phyloP scores from a whole-genome alignment of 2,888 invertebrate species.

The Sinelater perroti region DNA sequence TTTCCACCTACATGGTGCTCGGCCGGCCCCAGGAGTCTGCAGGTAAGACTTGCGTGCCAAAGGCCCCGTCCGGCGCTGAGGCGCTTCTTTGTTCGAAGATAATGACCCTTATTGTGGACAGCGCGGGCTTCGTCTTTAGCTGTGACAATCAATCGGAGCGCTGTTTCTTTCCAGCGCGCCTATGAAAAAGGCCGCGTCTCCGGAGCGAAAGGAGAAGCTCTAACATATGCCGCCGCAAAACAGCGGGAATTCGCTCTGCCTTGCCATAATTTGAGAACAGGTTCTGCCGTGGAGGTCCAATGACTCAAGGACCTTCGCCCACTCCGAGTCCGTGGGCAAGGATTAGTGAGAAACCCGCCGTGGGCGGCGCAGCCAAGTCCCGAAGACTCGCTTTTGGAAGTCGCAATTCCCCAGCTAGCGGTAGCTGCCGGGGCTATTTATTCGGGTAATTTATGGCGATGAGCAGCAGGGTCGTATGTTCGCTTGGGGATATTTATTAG shows the following conservation, averaged over 20 bases:
- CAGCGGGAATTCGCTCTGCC: slow-evolving; percentile 21
- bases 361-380: no score
- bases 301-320: slow-evolving; percentile 38
- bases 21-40: neutral
- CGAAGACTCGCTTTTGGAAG: no score
- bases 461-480: no score
- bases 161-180: neutral
- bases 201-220: slow-evolving; percentile 8
- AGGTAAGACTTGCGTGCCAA: neutral
- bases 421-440: no score
- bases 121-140: neutral
- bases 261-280: slow-evolving; percentile 36
- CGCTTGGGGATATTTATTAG: no score
- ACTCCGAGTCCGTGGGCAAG: slow-evolving; percentile 18
- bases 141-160: slow-evolving; percentile 3
- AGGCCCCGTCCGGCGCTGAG: slow-evolving; percentile 6
- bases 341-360: slow-evolving; percentile 13
- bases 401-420: no score
- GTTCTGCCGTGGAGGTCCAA: slow-evolving; percentile 27
- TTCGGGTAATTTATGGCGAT: no score
- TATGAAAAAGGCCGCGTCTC: neutral
- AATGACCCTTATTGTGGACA: slow-evolving; percentile 19
- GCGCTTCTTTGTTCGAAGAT: slow-evolving; percentile 23
- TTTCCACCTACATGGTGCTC: slow-evolving; percentile 3
- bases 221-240: slow-evolving; percentile 15